A percentile compares a stretch with the other conserved stretches of the same genome.
Evolutionary conservation across 2,113 vertebrate species (phyloP).

Genomic region (Eolophus roseicapilla): DNA sequence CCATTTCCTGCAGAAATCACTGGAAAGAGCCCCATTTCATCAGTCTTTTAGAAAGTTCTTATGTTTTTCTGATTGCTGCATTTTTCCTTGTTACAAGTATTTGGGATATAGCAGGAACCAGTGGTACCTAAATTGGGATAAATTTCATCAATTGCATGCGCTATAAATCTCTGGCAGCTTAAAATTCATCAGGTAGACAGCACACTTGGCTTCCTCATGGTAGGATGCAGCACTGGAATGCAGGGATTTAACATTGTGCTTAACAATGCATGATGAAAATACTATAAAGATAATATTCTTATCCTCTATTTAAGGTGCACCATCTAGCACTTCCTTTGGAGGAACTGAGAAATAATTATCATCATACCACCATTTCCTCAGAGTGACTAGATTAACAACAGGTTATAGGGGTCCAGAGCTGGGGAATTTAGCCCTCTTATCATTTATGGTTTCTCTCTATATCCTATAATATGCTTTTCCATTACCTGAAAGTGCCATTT

Average conservation of each 20-base stretch:
- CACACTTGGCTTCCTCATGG: not conserved
- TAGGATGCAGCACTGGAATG: not conserved
- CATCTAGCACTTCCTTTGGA: not conserved
- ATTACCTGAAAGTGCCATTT: not conserved
- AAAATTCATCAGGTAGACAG: not conserved
- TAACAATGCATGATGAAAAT: not conserved
- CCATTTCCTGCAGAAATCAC: not conserved
- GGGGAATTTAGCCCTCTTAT: not conserved
- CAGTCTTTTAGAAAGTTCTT: not conserved
- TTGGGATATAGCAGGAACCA: not conserved
- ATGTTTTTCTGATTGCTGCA: not conserved
- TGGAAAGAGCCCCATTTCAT: not conserved
- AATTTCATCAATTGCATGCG: not conserved
- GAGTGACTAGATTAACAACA: not conserved
- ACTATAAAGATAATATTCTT: not conserved
- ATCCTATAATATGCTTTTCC: not conserved
- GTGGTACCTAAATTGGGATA: not conserved
- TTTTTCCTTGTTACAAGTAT: not conserved
- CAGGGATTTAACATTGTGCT: not conserved
- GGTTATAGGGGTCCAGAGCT: not conserved
- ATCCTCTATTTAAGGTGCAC: not conserved
- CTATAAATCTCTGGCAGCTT: not conserved
- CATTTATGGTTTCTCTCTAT: conserved; percentile 10
- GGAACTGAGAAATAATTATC: conserved; percentile 7
- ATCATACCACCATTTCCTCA: not conserved